A percentile compares a stretch with the other conserved stretches of the same genome.
Evolutionary conservation across 2,113 vertebrate genomes (phyloP).

Genomic region (Lampris incognitus): DNA sequence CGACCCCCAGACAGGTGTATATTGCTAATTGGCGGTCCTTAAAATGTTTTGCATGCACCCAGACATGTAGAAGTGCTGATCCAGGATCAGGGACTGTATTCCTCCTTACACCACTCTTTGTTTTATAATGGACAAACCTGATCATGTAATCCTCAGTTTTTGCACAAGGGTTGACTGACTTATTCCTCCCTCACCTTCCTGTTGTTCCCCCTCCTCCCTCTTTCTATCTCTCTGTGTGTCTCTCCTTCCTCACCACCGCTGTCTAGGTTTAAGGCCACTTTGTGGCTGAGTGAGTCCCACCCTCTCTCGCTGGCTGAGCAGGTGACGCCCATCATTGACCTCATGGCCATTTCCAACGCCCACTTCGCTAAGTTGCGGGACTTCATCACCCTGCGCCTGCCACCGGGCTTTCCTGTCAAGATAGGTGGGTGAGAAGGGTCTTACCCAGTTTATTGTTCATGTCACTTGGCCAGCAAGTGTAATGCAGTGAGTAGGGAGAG

Average conservation of each 20-base stretch:
- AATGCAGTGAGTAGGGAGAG: too few relatives aligned
- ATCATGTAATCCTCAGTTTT: neutral
- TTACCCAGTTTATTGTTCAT: too few relatives aligned
- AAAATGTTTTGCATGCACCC: neutral
- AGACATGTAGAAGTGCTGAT: too few relatives aligned
- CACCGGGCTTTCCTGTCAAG: conserved; percentile 84
- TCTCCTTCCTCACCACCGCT: neutral
- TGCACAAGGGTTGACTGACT: neutral
- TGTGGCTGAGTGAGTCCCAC: conserved; percentile 85
- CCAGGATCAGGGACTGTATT: too few relatives aligned
- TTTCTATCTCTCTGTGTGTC: neutral
- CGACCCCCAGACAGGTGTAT: neutral
- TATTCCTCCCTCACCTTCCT: too few relatives aligned
- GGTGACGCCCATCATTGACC: conserved; percentile 87
- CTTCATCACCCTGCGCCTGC: conserved; percentile 85
- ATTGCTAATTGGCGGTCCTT: too few relatives aligned
- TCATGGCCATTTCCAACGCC: conserved; percentile 87
- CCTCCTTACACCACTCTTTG: too few relatives aligned
- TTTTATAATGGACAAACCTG: too few relatives aligned
- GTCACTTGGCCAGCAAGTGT: too few relatives aligned
- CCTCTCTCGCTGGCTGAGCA: conserved; percentile 85
- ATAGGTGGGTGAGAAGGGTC: conserved; percentile 72
- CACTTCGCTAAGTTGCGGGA: conserved; percentile 87
- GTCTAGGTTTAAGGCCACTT: conserved; percentile 84
- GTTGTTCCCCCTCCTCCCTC: too few relatives aligned